Conservation (phyloP, 2,888 invertebrate species). For the Cistogaster globosa region DNA sequence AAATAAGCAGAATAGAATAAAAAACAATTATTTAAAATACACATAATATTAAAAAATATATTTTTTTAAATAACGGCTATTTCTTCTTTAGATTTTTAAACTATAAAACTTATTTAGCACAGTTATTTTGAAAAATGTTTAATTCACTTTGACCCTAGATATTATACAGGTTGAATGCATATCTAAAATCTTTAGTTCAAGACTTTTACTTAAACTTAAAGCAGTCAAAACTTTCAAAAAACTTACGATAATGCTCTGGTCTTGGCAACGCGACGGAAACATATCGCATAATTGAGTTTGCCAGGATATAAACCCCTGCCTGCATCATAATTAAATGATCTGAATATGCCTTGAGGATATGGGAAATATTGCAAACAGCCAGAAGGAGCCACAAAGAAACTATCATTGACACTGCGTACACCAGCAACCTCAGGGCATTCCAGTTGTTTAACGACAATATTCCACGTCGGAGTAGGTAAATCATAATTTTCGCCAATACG, state of each 20-base stretch:
- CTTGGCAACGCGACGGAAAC: slow-evolving; percentile 84
- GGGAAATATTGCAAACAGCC: slow-evolving; percentile 89
- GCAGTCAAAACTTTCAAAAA: background rate
- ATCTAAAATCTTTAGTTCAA: no score
- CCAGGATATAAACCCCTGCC: slow-evolving; percentile 84
- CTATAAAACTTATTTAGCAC: no score
- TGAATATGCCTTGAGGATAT: slow-evolving; percentile 84
- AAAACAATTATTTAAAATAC: no score
- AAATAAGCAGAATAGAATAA: background rate
- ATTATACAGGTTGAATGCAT: no score
- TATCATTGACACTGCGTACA: slow-evolving; percentile 71
- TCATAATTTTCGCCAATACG: slow-evolving; percentile 77
- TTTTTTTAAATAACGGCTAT: no score
- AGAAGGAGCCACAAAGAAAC: slow-evolving; percentile 83
- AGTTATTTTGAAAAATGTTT: no score
- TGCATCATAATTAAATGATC: slow-evolving; percentile 86
- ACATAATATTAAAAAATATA: no score
- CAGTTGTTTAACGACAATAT: background rate
- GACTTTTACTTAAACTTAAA: no score
- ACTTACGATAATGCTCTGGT: slow-evolving; percentile 75
- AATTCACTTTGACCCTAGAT: no score
- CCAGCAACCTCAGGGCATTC: background rate
- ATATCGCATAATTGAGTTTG: slow-evolving; percentile 86
- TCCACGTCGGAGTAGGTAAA: background rate
- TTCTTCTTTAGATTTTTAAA: no score